Base-by-base conservation (phyloP, 2,888 invertebrate species). In the Microdon myrmicae region DNA sequence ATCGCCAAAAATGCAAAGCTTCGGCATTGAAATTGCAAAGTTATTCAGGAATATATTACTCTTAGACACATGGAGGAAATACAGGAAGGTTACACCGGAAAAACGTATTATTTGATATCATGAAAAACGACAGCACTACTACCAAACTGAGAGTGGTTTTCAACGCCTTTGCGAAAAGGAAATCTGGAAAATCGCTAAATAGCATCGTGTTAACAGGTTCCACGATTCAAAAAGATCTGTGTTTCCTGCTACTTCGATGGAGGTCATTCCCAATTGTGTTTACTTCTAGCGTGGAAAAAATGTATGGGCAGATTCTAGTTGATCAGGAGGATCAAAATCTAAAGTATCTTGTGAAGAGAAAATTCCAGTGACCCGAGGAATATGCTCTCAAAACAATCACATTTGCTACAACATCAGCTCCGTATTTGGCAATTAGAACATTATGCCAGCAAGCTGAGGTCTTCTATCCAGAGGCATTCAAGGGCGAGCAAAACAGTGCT, bases 351-450 rank as follows among this genome's bases (percentile, higher is more conserved):
- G 4, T 31, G 13, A 16, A 31, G 31, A 31, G 31, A 16, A 31
- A 31, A 31, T 31, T 4, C 26, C 16, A 38, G 16, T 9, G 26
- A 10, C 3, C 17, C 26, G 28, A 26, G 17, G 38, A 25, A 38
- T 26, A 38, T n/a, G 38, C 17, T 23, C 38, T n/a, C 14, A 16
- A 38, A 38, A 38, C 16, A 19, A 7, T 38, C 1, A 26, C 13
- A 29, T 29, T 14, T 8, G 29, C 6, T 29, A 29, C 2, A 29
- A 14, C 6, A 29, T 29, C 12, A 29, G 29, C 29, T 14, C 29
- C 10, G 29, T 38, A 38, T 16, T 14, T 38, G 25, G 14, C 38
- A 25, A 25, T 38, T n/a, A 31, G 12, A 31, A 31, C 31, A 31
- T 8, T 32, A n/a, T n/a, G n/a, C n/a, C n/a, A n/a, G n/a, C n/a